phyloP scores from a whole-genome alignment of 2,888 invertebrate genomes.

The Cantharis rufa region DNA sequence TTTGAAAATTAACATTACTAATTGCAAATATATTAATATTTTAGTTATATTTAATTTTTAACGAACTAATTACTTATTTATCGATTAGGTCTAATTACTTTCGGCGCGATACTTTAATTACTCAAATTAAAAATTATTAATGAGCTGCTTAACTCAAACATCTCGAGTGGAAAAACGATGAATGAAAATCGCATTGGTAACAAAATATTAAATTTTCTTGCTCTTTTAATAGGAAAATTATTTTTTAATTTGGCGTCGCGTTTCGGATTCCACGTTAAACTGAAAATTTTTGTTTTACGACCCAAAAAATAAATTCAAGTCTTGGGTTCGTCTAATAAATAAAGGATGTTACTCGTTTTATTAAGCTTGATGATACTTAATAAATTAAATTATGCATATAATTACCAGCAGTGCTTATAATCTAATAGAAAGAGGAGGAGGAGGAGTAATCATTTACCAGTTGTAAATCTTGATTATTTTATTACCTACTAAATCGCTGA shows the following conservation, averaged over 20 bases:
- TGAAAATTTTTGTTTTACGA: background rate
- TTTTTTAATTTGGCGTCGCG: background rate
- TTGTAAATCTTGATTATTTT: conserved; percentile 26
- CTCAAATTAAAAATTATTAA: background rate
- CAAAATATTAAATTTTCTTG: background rate
- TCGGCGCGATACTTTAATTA: background rate
- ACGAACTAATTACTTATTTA: background rate
- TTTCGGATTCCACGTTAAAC: background rate
- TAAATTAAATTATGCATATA: conserved; percentile 33
- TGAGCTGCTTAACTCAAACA: background rate
- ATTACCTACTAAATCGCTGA: conserved; percentile 12
- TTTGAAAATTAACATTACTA: background rate
- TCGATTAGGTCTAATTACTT: background rate
- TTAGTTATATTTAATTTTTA: background rate
- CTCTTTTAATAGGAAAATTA: background rate
- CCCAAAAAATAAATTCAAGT: background rate
- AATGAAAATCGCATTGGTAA: background rate
- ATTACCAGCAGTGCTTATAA: conserved; percentile 25
- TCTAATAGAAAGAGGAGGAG: conserved; percentile 8
- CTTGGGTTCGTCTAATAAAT: background rate
- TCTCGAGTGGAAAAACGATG: background rate
- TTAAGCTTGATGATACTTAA: conserved; percentile 29
- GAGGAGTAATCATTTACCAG: conserved; percentile 14
- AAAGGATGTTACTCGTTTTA: conserved; percentile 10
- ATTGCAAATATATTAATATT: background rate